phyloP scores from a whole-genome alignment of 2,888 invertebrate genomes.

The Flabesymbios commensalis region DNA sequence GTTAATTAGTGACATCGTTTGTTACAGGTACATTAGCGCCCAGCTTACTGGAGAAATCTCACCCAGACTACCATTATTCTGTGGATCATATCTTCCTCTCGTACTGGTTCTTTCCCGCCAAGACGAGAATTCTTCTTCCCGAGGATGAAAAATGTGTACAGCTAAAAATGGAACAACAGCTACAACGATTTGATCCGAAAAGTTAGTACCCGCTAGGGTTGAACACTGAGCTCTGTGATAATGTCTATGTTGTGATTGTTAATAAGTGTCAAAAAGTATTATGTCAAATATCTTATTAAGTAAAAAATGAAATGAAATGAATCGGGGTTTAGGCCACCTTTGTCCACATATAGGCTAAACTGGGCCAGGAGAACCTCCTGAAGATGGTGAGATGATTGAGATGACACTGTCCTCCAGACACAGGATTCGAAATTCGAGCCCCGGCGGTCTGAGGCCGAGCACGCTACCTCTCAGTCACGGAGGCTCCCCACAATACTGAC shows the following conservation, averaged over 20 bases:
- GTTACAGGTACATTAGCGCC: constrained; percentile 62
- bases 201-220: constrained; percentile 43
- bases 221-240: constrained; percentile 3
- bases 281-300: too few species aligned
- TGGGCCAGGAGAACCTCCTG: too few species aligned
- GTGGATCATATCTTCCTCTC: constrained; percentile 74
- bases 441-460: too few species aligned
- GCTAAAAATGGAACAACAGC: constrained; percentile 63
- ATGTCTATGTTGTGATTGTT: constrained; percentile 26
- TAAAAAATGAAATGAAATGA: too few species aligned
- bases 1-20: not conserved
- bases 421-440: too few species aligned
- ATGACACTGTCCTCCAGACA: too few species aligned
- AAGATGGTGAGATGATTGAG: too few species aligned
- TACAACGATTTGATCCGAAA: constrained; percentile 52
- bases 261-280: not conserved
- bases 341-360: too few species aligned
- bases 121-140: constrained; percentile 64
- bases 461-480: too few species aligned
- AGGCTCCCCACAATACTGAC: too few species aligned
- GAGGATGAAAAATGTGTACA: constrained; percentile 72
- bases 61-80: constrained; percentile 59
- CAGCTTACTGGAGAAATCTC: constrained; percentile 57
- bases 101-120: constrained; percentile 74
- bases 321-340: too few species aligned